Conservation (phyloP, 2,113 vertebrate genomes). For the Mastomys natalensis region DNA sequence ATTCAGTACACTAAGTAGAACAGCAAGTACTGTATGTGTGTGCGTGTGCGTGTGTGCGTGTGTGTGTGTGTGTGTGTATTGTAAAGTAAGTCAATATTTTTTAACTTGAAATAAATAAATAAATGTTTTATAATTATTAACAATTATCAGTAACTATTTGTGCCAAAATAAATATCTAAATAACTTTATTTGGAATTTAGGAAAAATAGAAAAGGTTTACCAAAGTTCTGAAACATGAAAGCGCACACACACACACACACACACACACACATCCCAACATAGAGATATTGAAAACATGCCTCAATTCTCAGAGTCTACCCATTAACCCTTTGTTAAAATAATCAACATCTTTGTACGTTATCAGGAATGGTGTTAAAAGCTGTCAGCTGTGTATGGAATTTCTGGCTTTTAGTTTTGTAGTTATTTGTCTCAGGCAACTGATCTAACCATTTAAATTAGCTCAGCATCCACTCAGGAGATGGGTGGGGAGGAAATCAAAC, state of each 20-base stretch:
- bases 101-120: slow-evolving; percentile 43
- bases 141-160: neutral
- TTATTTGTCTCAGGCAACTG: neutral
- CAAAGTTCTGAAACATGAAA: neutral
- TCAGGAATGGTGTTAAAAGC: neutral
- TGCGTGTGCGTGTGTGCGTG: neutral
- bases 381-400: neutral
- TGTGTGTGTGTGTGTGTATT: neutral
- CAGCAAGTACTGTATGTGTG: neutral
- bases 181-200: neutral
- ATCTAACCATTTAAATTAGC: slow-evolving; percentile 29
- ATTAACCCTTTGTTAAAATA: neutral
- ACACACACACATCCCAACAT: neutral
- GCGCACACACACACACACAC: neutral
- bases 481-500: slow-evolving; percentile 78
- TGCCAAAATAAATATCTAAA: slow-evolving; percentile 46
- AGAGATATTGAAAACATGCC: neutral
- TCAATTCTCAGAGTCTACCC: neutral
- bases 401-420: slow-evolving; percentile 38
- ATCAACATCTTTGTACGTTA: no score
- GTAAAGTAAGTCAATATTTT: neutral
- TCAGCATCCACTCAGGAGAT: slow-evolving; percentile 58
- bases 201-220: slow-evolving; percentile 15
- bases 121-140: slow-evolving; percentile 11
- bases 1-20: slow-evolving; percentile 9